Conservation (phyloP, 2,797 vertebrate genomes). For the Acipenser transmontanus region DNA sequence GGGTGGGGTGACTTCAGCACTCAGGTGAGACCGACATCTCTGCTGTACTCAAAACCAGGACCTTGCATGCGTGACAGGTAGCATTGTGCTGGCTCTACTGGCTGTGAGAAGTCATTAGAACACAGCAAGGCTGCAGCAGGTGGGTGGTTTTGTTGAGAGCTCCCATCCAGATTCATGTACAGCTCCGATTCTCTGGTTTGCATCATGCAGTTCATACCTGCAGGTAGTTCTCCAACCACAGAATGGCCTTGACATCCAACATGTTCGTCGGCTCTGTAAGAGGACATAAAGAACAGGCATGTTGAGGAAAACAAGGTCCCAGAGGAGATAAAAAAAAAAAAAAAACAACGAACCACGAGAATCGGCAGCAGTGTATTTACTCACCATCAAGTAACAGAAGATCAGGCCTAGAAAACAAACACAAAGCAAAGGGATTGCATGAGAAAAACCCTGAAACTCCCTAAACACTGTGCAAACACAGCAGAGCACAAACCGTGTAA, state of each 20-base stretch:
- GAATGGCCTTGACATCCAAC: constrained; percentile 89
- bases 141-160: too few relatives aligned
- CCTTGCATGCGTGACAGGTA: too few relatives aligned
- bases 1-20: too few relatives aligned
- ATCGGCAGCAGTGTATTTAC: constrained; percentile 27
- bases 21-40: too few relatives aligned
- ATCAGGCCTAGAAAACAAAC: constrained; percentile 69
- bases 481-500: background rate
- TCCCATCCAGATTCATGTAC: too few relatives aligned
- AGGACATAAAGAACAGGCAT: constrained; percentile 14
- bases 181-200: background rate
- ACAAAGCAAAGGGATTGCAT: background rate
- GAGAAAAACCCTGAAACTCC: background rate
- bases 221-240: constrained; percentile 92
- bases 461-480: background rate
- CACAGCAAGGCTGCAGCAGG: too few relatives aligned
- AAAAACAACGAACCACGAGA: background rate
- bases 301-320: constrained; percentile 14
- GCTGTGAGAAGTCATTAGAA: too few relatives aligned
- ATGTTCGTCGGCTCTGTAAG: constrained; percentile 91
- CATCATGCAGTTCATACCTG: constrained; percentile 60
- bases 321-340: constrained; percentile 6
- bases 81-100: too few relatives aligned
- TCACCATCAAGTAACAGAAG: constrained; percentile 92
- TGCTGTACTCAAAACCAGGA: too few relatives aligned